Percentiles rank a stretch among this genome's conserved stretches.
These are phyloP conservation scores for Bombylius discolor DNA, from an alignment of 2,888 invertebrate species.

Conservation along the genomic window DNA sequence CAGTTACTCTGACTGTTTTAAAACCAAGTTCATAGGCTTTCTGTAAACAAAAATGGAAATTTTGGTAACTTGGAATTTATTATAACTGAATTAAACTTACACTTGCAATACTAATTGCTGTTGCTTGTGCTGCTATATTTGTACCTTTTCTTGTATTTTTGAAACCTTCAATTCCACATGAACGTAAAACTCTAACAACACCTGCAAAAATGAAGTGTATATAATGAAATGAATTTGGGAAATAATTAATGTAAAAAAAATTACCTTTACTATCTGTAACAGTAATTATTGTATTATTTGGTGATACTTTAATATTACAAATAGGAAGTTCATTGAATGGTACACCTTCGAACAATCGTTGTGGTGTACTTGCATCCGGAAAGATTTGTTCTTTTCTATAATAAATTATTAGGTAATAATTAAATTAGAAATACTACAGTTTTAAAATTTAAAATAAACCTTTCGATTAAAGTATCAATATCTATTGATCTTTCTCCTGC, in stretches of 20 bases:
- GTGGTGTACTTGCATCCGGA: slow-evolving; percentile 60
- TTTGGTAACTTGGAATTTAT: slow-evolving; percentile 2
- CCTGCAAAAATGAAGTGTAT: slow-evolving; percentile 33
- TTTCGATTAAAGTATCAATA: slow-evolving; percentile 47
- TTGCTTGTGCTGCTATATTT: slow-evolving; percentile 91
- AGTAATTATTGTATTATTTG: slow-evolving; percentile 79
- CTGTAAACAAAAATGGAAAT: slow-evolving; percentile 37
- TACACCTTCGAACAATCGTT: slow-evolving; percentile 58
- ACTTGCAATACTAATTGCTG: slow-evolving; percentile 64
- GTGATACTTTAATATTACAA: slow-evolving; percentile 65
- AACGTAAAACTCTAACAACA: slow-evolving; percentile 46
- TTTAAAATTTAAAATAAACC: neutral
- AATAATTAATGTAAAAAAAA: no score
- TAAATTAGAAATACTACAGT: slow-evolving; percentile 6
- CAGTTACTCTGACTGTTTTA: slow-evolving; percentile 60
- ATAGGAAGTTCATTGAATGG: slow-evolving; percentile 71
- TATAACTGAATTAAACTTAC: slow-evolving; percentile 41
- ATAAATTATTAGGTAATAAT: slow-evolving; percentile 12
- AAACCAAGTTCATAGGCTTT: slow-evolving; percentile 58
- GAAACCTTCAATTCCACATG: slow-evolving; percentile 86
- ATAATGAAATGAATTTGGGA: no score
- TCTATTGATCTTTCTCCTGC: slow-evolving; percentile 59
- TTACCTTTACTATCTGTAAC: slow-evolving; percentile 58
- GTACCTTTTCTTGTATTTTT: slow-evolving; percentile 92
- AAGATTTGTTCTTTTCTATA: slow-evolving; percentile 55